Conservation (phyloP, 2,888 invertebrate species). For the Eulithis prunata region DNA sequence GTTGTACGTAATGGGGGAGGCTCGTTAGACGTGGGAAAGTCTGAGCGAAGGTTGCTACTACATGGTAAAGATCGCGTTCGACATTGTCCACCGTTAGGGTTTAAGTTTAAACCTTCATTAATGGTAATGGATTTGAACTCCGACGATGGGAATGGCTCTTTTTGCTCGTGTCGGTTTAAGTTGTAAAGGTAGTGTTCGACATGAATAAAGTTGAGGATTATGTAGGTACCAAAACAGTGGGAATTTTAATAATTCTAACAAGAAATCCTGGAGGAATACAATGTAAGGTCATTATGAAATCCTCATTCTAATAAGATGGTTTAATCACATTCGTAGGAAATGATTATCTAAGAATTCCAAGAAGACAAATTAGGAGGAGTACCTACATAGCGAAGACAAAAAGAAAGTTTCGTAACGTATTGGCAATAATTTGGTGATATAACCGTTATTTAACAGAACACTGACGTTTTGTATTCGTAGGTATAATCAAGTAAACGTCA, state of each 20-base stretch:
- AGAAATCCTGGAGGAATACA: slow-evolving; percentile 16
- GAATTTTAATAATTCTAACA: slow-evolving; percentile 38
- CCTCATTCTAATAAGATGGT: neutral
- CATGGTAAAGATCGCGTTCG: slow-evolving; percentile 70
- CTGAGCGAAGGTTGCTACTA: slow-evolving; percentile 56
- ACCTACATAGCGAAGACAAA: slow-evolving; percentile 24
- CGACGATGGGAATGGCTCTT: slow-evolving; percentile 71
- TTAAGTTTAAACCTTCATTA: slow-evolving; percentile 75
- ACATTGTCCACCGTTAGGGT: slow-evolving; percentile 79
- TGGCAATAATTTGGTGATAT: slow-evolving; percentile 25
- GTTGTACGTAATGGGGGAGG: slow-evolving; percentile 77
- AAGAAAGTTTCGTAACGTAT: slow-evolving; percentile 21
- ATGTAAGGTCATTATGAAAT: neutral
- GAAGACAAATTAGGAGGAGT: slow-evolving; percentile 6
- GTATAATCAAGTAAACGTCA: slow-evolving; percentile 62
- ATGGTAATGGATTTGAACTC: slow-evolving; percentile 75
- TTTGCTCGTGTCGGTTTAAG: slow-evolving; percentile 62
- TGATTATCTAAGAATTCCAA: neutral
- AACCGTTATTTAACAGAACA: slow-evolving; percentile 44
- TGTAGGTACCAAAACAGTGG: slow-evolving; percentile 40
- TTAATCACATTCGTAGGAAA: neutral
- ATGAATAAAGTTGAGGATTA: slow-evolving; percentile 40
- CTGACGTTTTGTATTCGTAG: slow-evolving; percentile 46
- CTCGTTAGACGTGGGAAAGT: slow-evolving; percentile 83
- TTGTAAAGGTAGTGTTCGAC: slow-evolving; percentile 67